A percentile compares a stretch with the other conserved stretches of the same genome.
These are phyloP conservation scores for Schlechtendalia chinensis DNA, from an alignment of 1,140 invertebrate species.

Conservation along the genomic window DNA sequence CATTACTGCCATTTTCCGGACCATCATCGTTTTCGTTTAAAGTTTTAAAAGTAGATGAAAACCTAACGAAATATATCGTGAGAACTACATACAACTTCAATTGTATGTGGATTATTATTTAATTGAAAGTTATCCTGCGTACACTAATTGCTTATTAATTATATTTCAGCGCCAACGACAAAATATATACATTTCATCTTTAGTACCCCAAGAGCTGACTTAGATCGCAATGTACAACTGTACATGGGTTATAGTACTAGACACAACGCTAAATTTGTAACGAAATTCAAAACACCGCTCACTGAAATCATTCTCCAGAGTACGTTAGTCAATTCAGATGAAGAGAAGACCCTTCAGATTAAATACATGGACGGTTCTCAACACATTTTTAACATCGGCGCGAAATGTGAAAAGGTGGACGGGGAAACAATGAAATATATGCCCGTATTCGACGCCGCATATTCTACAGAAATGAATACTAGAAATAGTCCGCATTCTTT, in stretches of 20 bases:
- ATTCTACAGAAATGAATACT: not conserved
- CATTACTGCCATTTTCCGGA: not conserved
- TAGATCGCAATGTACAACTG: not conserved
- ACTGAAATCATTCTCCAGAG: not conserved
- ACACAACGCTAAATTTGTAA: not conserved
- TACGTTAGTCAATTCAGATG: not conserved
- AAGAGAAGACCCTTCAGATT: constrained; percentile 12
- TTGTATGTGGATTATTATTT: constrained; percentile 9
- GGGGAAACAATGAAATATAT: not conserved
- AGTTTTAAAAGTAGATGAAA: constrained; percentile 29
- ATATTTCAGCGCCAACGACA: not conserved
- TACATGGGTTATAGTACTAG: not conserved
- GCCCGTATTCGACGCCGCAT: not conserved
- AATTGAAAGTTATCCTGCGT: not conserved
- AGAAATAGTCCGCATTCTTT: not conserved
- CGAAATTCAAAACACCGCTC: not conserved
- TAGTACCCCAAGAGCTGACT: not conserved
- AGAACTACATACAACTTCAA: not conserved
- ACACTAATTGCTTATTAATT: not conserved
- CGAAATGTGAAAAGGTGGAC: not conserved
- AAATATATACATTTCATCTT: constrained; percentile 5
- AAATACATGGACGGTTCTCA: not conserved
- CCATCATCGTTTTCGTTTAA: constrained; percentile 17
- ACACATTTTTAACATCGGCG: not conserved
- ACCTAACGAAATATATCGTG: constrained; percentile 3